These are phyloP conservation scores for Acanthosepion lycidas DNA, from an alignment of 2,888 invertebrate genomes.

Conservation along the genomic window DNA sequence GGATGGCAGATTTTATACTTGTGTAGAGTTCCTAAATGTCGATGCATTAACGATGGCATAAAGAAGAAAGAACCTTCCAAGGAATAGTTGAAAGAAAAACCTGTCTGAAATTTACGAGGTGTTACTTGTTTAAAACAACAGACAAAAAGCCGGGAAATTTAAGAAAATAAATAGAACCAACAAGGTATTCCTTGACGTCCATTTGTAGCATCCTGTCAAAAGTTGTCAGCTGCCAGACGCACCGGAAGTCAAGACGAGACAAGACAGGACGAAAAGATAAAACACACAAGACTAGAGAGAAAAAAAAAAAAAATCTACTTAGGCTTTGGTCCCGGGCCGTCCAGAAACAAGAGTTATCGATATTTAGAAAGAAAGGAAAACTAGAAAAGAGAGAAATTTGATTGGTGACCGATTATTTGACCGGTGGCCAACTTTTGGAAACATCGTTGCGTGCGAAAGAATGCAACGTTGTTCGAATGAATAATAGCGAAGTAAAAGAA, in stretches of 20 bases:
- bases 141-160: neutral
- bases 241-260: neutral
- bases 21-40: too few relatives aligned
- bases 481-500: neutral
- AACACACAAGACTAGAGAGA: neutral
- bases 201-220: constrained; percentile 18
- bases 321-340: too few relatives aligned
- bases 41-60: too few relatives aligned
- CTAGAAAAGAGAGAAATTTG: neutral
- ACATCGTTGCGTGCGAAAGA: neutral
- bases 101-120: neutral
- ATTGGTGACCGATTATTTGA: constrained; percentile 6
- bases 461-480: too few relatives aligned
- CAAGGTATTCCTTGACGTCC: neutral
- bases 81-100: neutral
- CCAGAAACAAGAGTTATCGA: neutral
- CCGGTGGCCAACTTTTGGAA: neutral
- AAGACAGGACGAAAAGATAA: neutral
- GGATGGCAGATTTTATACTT: too few relatives aligned
- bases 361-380: neutral
- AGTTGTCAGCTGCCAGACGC: neutral
- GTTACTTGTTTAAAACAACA: neutral
- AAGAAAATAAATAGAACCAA: neutral
- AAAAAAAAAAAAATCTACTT: too few relatives aligned
- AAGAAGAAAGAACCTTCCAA: neutral